Evolutionary conservation across 2,113 vertebrate species (phyloP), one percentile per base, ranked within the genome.

Genomic region (Tapirus terrestris): DNA sequence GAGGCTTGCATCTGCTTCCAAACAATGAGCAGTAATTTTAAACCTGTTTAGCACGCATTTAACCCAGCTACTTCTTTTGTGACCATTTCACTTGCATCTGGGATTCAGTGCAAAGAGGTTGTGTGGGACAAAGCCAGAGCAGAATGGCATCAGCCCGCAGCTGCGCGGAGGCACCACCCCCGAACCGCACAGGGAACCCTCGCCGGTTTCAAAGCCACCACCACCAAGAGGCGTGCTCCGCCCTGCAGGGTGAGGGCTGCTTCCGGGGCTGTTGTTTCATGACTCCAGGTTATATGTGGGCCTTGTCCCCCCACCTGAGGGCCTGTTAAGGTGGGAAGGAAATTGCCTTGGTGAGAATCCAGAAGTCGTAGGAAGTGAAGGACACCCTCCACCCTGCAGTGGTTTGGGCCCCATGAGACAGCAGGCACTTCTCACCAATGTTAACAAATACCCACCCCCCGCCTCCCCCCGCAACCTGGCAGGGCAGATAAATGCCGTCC

Each of bases 51-150:
- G 98, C 98, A 97, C 95, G 97, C 98, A 98, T 99, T 98, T 98
- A 99, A 98, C 99, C 98, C 99, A 99, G 98, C 98, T 98, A 98
- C 97, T 97, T 98, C 98, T 98, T 99, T 99, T 99, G 98, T 99
- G 98, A 98, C 98, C 96, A 53, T 97, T 98, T 98, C 98, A 98
- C 97, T 98, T 94, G 97, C 99, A 99, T 99, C 98, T 99, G 99
- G 99, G 98, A 97, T 98, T 98, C 98, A 97, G 98, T 79, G 98
- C 98, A 95, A 98, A 98, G 98, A 98, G 98, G 98, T 96, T 98
- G 98, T 96, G 88, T 95, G 87, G 90, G 98, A 98, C 97, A 98
- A 98, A 98, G 98, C 95, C 77, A 97, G 98, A 97, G 96, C 93
- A 97, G 98, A 98, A 98, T 97, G 97, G 96, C 97, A 81, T 95